phyloP scores from a whole-genome alignment of 2,888 invertebrate genomes.

The Thecophora atra region DNA sequence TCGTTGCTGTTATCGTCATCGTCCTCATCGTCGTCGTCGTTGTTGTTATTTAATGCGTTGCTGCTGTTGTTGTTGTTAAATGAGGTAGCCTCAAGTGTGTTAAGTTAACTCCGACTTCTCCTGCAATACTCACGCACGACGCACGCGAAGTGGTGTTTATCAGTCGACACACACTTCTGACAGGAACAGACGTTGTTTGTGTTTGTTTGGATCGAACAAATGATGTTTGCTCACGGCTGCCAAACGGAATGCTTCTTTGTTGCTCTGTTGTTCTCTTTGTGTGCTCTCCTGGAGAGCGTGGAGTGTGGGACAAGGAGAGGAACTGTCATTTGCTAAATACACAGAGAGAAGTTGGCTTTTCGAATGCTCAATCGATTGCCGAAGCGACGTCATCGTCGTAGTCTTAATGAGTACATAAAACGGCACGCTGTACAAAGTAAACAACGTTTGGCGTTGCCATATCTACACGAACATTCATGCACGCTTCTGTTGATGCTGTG shows the following conservation, averaged over 20 bases:
- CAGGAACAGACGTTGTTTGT: slow-evolving; percentile 28
- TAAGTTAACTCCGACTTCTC: slow-evolving; percentile 16
- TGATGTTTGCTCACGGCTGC: slow-evolving; percentile 16
- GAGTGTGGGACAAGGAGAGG: background rate
- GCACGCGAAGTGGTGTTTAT: slow-evolving; percentile 3
- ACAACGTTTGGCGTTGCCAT: background rate
- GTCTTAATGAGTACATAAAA: slow-evolving; percentile 1
- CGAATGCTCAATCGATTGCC: slow-evolving; percentile 33
- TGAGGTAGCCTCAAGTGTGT: slow-evolving; percentile 30
- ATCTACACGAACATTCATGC: background rate
- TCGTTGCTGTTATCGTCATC: background rate
- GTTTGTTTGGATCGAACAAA: slow-evolving; percentile 16
- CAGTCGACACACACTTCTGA: slow-evolving; percentile 30
- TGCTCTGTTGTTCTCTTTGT: slow-evolving; percentile 12
- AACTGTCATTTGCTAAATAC: background rate
- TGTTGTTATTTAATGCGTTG: background rate
- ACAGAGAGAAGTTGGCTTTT: background rate
- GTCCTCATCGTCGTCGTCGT: background rate
- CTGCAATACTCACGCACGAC: background rate
- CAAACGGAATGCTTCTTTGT: slow-evolving; percentile 15
- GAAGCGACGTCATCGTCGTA: slow-evolving; percentile 1
- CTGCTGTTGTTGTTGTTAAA: background rate
- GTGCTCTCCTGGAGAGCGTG: background rate
- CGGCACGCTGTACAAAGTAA: background rate
- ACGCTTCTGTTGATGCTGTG: slow-evolving; percentile 15